These are phyloP conservation scores for Otolemur crassicaudatus DNA, from an alignment of 2,797 vertebrate genomes.

Conservation along the genomic window DNA sequence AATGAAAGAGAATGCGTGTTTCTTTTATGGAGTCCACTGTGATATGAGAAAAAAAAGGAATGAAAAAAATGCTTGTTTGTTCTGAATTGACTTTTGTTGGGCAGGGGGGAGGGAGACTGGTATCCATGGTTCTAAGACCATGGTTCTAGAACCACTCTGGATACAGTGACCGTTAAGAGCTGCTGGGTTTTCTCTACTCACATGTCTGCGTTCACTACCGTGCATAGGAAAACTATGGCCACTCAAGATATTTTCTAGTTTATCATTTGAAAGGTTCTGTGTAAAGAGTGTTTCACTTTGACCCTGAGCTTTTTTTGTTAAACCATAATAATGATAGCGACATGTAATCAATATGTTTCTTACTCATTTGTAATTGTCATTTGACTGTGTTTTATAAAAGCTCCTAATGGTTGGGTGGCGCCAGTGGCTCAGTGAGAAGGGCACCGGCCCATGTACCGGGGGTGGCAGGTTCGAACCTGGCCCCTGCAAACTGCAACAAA, in stretches of 20 bases:
- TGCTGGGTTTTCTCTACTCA: background rate
- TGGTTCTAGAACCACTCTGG: background rate
- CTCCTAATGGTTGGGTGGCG: background rate
- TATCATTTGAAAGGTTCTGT: background rate
- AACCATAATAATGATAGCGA: background rate
- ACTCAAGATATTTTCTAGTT: background rate
- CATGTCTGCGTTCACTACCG: background rate
- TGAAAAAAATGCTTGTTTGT: background rate
- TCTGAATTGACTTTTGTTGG: background rate
- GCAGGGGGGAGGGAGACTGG: rapidly evolving
- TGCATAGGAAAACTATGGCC: background rate
- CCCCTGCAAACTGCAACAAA: too few species aligned
- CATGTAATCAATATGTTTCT: constrained; percentile 41
- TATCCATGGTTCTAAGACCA: background rate
- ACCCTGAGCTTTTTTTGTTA: background rate
- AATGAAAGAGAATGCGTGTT: background rate
- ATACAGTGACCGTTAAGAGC: background rate
- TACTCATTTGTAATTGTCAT: constrained; percentile 34
- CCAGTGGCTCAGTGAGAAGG: too few species aligned
- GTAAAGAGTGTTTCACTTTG: background rate
- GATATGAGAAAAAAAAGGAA: background rate
- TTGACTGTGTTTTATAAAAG: constrained; percentile 15
- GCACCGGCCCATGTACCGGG: too few species aligned
- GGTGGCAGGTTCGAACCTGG: too few species aligned
- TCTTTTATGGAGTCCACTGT: background rate